Conservation (phyloP, 2,888 invertebrate species). For the Atrina japonica region DNA sequence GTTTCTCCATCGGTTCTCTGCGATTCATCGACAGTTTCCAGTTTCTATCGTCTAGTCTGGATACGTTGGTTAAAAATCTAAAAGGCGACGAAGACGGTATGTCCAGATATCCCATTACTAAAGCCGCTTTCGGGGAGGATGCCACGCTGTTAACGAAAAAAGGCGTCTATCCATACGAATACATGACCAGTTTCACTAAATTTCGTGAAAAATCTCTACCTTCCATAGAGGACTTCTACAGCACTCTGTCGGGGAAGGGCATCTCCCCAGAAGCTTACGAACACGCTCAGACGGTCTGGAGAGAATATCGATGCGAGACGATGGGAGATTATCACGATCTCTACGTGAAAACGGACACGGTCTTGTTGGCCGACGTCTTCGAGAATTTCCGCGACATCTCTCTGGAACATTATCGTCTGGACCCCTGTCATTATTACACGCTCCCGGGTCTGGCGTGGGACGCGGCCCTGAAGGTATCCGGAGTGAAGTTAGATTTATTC, state of each 20-base stretch:
- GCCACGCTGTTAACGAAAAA: slow-evolving; percentile 51
- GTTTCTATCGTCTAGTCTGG: slow-evolving; percentile 31
- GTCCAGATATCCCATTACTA: slow-evolving; percentile 6
- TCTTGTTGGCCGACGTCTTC: slow-evolving; percentile 73
- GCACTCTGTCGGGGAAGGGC: slow-evolving; percentile 36
- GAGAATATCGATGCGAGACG: slow-evolving; percentile 1
- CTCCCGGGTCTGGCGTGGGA: slow-evolving; percentile 72
- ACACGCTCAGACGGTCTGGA: slow-evolving; percentile 52
- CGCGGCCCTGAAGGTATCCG: slow-evolving; percentile 64
- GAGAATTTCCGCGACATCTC: slow-evolving; percentile 69
- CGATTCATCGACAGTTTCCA: no score
- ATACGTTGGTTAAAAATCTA: slow-evolving; percentile 34
- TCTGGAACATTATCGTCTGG: slow-evolving; percentile 60
- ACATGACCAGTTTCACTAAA: slow-evolving; percentile 49
- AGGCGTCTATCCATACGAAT: no score
- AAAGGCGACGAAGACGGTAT: neutral
- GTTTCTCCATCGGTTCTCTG: no score
- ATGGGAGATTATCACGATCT: slow-evolving; percentile 36
- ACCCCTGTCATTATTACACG: slow-evolving; percentile 67
- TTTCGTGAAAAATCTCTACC: slow-evolving; percentile 27
- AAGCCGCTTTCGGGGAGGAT: slow-evolving; percentile 13
- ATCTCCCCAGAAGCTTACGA: slow-evolving; percentile 52
- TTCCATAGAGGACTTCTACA: slow-evolving; percentile 46
- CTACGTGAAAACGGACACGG: slow-evolving; percentile 44
- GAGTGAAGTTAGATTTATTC: slow-evolving; percentile 62